Base-by-base conservation (phyloP, 2,888 invertebrate genomes). In the Noctua comes region DNA sequence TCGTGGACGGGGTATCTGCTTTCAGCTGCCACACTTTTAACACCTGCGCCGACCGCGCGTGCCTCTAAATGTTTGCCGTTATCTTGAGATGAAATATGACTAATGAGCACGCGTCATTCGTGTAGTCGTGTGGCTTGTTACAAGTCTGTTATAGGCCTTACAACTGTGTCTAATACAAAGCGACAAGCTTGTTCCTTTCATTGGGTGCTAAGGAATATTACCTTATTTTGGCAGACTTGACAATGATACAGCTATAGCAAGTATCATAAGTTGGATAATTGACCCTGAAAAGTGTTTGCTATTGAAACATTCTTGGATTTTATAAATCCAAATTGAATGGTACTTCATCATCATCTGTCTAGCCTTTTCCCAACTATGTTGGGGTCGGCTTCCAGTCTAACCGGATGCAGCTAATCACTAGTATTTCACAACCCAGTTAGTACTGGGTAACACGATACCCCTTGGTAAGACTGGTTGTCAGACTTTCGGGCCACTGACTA, bases 21-120 rank as follows among this genome's bases (percentile, higher is more conserved):
- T 70, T 31, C 36, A 59, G 46, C 82, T 48, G 66, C 43, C 16
- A 74, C 48, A 69, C 31, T 36, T 76, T 59, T 31, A 27, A 66
- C 68, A n/a, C 24, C 13, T 16, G 48, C 18, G 24, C 18, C 36
- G 57, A 70, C 16, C 11, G 66, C 62, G 40, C 65, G 76, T 80
- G 69, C 27, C 18, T 57, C 31, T 65, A 31, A 43, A 70, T 16
- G 31, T 76, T 57, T 27, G 2, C 48, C 51, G 46, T 75, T 74
- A 64, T 64, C 64, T 69, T 16, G 54, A 65, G 18, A 82, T 69
- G 31, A 65, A 48, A 57, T 51, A 65, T 82, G 64, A 68, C 68
- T 75, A 75, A 82, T 40, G 64, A 75, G 40, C 62, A 68, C 54
- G 40, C 21, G 36, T n/a, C 73, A n/a, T 21, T 51, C 11, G 31